Evolutionary conservation across 2,888 invertebrate species (phyloP).

Genomic region (Tipula lateralis): DNA sequence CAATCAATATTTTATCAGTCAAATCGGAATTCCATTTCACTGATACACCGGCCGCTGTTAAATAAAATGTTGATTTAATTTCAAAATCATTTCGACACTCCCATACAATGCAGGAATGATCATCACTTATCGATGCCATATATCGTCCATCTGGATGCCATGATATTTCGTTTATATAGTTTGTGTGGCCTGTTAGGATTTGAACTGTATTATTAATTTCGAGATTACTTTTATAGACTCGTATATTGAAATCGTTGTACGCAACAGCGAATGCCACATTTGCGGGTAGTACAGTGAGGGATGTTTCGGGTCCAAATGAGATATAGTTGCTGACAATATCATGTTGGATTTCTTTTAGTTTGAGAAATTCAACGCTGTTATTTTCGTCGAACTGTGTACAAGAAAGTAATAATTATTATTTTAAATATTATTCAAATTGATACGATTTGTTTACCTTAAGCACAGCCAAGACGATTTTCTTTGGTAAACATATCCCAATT

Average conservation of each 20-base stretch:
- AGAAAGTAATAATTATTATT: background rate
- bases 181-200: slow-evolving; percentile 56
- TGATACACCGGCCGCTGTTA: slow-evolving; percentile 63
- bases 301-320: slow-evolving; percentile 60
- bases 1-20: slow-evolving; percentile 64
- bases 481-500: slow-evolving; percentile 55
- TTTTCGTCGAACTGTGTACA: background rate
- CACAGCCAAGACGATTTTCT: slow-evolving; percentile 55
- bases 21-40: slow-evolving; percentile 68
- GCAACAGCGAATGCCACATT: slow-evolving; percentile 50
- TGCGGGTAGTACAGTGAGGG: slow-evolving; percentile 56
- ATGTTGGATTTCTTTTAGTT: slow-evolving; percentile 55
- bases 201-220: slow-evolving; percentile 48
- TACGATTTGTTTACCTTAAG: too few species aligned
- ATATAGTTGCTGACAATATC: slow-evolving; percentile 54
- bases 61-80: slow-evolving; percentile 55
- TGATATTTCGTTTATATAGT: slow-evolving; percentile 63
- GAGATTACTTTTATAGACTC: slow-evolving; percentile 55
- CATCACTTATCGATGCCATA: slow-evolving; percentile 71
- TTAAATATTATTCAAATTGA: slow-evolving; percentile 36
- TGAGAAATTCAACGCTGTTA: slow-evolving; percentile 52
- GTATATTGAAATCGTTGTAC: slow-evolving; percentile 54
- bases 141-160: slow-evolving; percentile 66
- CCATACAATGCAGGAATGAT: slow-evolving; percentile 70
- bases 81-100: slow-evolving; percentile 50